Evolutionary conservation across 2,113 vertebrate species (phyloP).

Genomic region (Bolborhynchus lineola): DNA sequence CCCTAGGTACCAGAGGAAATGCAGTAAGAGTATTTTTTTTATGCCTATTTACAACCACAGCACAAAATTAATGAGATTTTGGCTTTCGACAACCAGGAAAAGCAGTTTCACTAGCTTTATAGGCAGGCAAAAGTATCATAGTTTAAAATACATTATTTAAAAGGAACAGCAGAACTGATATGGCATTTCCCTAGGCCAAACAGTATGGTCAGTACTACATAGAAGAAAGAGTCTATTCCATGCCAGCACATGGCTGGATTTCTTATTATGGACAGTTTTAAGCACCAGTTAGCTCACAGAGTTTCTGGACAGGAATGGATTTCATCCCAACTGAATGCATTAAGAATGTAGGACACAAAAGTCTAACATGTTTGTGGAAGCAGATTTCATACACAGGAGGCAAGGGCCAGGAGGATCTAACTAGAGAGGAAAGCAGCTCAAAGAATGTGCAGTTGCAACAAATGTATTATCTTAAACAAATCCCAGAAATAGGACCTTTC

Average conservation of each 20-base stretch:
- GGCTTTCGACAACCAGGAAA: neutral
- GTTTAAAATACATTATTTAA: neutral
- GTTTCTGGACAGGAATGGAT: neutral
- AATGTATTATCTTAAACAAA: neutral
- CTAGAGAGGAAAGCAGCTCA: neutral
- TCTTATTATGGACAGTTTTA: neutral
- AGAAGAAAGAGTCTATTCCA: neutral
- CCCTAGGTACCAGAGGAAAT: neutral
- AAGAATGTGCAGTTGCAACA: neutral
- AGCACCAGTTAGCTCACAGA: neutral
- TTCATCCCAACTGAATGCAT: neutral
- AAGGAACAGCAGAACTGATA: neutral
- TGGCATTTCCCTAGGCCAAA: neutral
- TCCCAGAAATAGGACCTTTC: neutral
- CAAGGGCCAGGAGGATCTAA: neutral
- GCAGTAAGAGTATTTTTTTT: neutral
- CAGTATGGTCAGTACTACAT: neutral
- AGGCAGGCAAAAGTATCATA: neutral
- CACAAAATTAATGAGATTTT: neutral
- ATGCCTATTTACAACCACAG: neutral
- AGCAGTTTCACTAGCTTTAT: neutral
- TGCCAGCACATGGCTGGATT: neutral
- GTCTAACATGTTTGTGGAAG: neutral
- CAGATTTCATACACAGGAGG: neutral
- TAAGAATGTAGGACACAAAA: neutral